phyloP scores from a whole-genome alignment of 92 coral and sea anemone genomes.

The Palythoa grandis region DNA sequence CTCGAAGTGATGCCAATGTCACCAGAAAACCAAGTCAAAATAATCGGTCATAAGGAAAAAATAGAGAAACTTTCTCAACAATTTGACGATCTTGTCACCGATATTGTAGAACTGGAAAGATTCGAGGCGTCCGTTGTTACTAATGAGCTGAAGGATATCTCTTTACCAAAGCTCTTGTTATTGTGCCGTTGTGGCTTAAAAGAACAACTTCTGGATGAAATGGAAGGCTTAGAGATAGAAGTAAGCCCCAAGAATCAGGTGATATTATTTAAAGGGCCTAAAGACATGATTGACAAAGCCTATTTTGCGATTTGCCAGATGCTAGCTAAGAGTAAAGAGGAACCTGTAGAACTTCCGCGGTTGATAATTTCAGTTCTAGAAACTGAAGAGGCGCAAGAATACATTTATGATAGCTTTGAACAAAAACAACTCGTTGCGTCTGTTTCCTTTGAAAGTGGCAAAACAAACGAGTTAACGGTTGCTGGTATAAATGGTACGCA shows the following conservation, averaged over 20 bases:
- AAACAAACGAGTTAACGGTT: slow-evolving; percentile 36
- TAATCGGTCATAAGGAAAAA: slow-evolving; percentile 39
- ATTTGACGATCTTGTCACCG: slow-evolving; percentile 43
- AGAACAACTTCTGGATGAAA: slow-evolving; percentile 31
- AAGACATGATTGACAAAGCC: slow-evolving; percentile 41
- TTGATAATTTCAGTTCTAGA: slow-evolving; percentile 24
- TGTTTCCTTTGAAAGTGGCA: slow-evolving; percentile 16
- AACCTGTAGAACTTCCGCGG: slow-evolving; percentile 31
- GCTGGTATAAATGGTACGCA: slow-evolving; percentile 52
- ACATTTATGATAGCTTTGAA: slow-evolving; percentile 25
- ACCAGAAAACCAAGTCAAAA: background rate
- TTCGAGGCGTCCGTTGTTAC: slow-evolving; percentile 48
- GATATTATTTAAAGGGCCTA: slow-evolving; percentile 53
- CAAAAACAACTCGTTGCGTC: slow-evolving; percentile 38
- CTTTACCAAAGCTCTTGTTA: slow-evolving; percentile 33
- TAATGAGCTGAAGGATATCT: background rate
- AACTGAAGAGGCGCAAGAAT: slow-evolving; percentile 33
- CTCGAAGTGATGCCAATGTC: background rate
- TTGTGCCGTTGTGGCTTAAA: slow-evolving; percentile 31
- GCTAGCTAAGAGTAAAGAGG: slow-evolving; percentile 41
- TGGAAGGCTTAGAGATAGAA: slow-evolving; percentile 37
- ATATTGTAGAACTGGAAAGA: slow-evolving; percentile 41
- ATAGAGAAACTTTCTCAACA: slow-evolving; percentile 37
- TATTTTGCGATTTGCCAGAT: slow-evolving; percentile 44
- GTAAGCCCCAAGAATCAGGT: slow-evolving; percentile 24